Evolutionary conservation across 2,113 vertebrate genomes (phyloP).

Genomic region (Nothocercus nigrocapillus): DNA sequence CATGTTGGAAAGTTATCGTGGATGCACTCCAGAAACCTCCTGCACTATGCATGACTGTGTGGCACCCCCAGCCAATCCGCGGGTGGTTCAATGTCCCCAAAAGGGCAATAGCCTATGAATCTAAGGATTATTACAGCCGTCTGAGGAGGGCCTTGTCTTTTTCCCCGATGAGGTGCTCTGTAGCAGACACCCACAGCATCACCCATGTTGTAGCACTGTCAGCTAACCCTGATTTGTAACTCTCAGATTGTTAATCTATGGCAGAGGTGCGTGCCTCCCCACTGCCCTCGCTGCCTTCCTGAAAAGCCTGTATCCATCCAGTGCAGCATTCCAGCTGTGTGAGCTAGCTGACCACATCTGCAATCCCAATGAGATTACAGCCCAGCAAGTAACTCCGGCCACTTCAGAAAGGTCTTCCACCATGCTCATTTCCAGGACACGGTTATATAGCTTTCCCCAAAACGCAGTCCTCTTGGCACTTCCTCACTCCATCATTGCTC

Average conservation of each 20-base stretch:
- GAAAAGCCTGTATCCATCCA: background rate
- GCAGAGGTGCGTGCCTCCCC: background rate
- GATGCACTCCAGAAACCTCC: background rate
- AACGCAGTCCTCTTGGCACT: background rate
- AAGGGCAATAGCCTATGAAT: background rate
- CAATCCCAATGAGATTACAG: background rate
- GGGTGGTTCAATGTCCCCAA: background rate
- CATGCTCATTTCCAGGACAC: background rate
- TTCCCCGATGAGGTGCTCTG: background rate
- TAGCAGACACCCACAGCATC: background rate
- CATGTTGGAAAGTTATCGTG: background rate
- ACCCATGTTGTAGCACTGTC: background rate
- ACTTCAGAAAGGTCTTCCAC: background rate
- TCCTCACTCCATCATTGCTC: background rate
- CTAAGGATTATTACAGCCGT: fast-evolving
- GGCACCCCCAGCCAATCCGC: background rate
- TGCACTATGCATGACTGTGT: background rate
- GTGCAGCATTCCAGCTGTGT: background rate
- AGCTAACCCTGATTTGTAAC: background rate
- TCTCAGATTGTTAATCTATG: background rate
- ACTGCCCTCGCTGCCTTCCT: background rate
- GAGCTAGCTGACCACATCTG: background rate
- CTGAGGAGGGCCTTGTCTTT: background rate
- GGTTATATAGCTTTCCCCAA: background rate
- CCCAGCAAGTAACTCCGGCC: background rate